Base-by-base conservation (phyloP, 2,113 vertebrate genomes). In the Gasterosteus aculeatus region DNA sequence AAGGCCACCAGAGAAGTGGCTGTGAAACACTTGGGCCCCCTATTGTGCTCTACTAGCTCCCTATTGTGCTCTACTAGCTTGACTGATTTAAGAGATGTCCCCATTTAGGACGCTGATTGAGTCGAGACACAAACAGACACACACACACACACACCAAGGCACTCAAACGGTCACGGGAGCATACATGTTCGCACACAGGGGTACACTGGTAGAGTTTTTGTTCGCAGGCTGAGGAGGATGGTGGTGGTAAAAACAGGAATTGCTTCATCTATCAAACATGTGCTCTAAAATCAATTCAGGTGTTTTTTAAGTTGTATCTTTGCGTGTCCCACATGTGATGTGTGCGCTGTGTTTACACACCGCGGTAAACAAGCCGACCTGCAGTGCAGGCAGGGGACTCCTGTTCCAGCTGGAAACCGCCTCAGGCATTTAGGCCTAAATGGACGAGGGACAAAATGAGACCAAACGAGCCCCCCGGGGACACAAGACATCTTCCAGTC, bases 21-120 rank as follows among this genome's bases (percentile, higher is more conserved):
- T 42, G 60, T 35, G 74, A 82, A 83, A 81, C 69, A 77, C 82
- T 75, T 84, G 58, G 74, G 84, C 74, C 77, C 83, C 86, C 41
- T 58, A 59, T 81, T 90, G 81, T 83, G 62, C 66, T 44, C 68
- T 9, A 59, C 61, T 82, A 75, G 58, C 62, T 62, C 22, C n/a
- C n/a, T n/a, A n/a, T n/a, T n/a, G n/a, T n/a, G n/a, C n/a, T n/a
- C 68, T 9, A 59, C 61, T 82, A 75, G 58, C 62, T 62, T 53
- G 1, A 18, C 83, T 83, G 84, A 92, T 89, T 91, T 88, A 92
- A 14, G 76, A 82, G 82, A 84, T 68, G 10, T 86, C 62, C 16
- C 63, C 65, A 31, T 82, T 88, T 77, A 35, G 65, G 78, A 66
- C 38, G 64, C 66, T 59, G 68, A 79, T 58, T 75, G 64, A 86